These are phyloP conservation scores for Dallia pectoralis DNA, from an alignment of 2,797 vertebrate species.

Conservation along the genomic window DNA sequence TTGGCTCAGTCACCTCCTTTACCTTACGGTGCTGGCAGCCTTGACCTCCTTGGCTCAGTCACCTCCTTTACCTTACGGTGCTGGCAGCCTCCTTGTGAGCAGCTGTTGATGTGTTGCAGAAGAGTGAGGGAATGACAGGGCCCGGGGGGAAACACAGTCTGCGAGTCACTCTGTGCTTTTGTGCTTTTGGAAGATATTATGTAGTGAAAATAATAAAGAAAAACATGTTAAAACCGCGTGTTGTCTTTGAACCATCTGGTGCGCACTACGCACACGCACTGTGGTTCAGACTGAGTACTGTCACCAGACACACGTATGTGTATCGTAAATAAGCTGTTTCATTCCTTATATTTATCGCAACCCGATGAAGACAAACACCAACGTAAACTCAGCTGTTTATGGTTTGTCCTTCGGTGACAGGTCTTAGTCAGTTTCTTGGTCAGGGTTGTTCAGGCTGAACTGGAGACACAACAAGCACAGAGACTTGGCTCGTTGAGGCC, in stretches of 20 bases:
- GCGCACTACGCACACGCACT: no score
- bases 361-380: neutral
- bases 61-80: neutral
- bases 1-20: slow-evolving; percentile 7
- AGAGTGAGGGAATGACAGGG: neutral
- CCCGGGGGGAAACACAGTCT: neutral
- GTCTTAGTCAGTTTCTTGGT: neutral
- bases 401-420: no score
- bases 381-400: neutral
- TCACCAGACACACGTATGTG: neutral
- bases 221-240: slow-evolving; percentile 3
- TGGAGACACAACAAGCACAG: neutral
- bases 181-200: neutral
- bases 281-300: neutral
- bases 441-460: slow-evolving; percentile 7
- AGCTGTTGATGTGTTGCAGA: neutral
- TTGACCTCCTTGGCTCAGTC: slow-evolving; percentile 4
- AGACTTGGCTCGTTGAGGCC: slow-evolving; percentile 7
- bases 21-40: neutral
- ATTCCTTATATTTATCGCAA: neutral
- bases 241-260: neutral
- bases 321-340: neutral
- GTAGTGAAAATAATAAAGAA: neutral
- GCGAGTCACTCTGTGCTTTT: neutral
- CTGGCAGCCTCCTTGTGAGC: slow-evolving; percentile 2